Base-by-base conservation (phyloP, 1,140 invertebrate species). In the Bombus affinis region DNA sequence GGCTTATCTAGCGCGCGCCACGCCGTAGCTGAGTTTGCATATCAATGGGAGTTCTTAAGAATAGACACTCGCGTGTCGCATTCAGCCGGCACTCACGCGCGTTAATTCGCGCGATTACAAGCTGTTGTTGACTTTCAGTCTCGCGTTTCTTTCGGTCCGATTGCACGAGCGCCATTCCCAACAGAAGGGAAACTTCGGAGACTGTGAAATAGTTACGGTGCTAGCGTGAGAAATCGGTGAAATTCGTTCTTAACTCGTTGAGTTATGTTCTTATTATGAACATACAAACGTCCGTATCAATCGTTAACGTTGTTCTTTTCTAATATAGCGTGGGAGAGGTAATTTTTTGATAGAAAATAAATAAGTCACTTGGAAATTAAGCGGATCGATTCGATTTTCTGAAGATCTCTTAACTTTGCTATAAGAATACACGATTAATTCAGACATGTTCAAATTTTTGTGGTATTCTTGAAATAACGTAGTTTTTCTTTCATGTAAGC, bases 1-100 rank as follows among this genome's bases (percentile, higher is more conserved):
- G 37, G 78, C 81, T 88, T 87, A 89, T 85, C 79, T 71, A 72
- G 79, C 74, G 83, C 44, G 68, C 78, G 77, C 68, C 66, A 79
- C 53, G 70, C 59, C 47, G 37, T 85, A 5, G 65, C 75, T 65
- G 44, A 37, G 65, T 79, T 88, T 70, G 74, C 86, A 82, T 86
- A 88, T 89, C 86, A 88, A 88, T 89, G 79, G 39, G 65, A 78
- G 80, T 89, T 89, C 77, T 88, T 85, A 82, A 88, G 75, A 86
- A 89, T 79, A 85, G 81, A 78, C 77, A 78, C 59, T 80, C 74
- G 59, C 71, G 77, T 88, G 71, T 83, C 74, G 62, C 37, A 25
- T 62, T 80, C 59, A 53, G 22, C 53, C 62, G 85, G 28, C 53
- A 76, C 77, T 59, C 77, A 53, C 37, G 57, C 73, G 65, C 39